These are phyloP conservation scores for Calidris pugnax DNA, from an alignment of 2,113 vertebrate genomes.

Conservation along the genomic window DNA sequence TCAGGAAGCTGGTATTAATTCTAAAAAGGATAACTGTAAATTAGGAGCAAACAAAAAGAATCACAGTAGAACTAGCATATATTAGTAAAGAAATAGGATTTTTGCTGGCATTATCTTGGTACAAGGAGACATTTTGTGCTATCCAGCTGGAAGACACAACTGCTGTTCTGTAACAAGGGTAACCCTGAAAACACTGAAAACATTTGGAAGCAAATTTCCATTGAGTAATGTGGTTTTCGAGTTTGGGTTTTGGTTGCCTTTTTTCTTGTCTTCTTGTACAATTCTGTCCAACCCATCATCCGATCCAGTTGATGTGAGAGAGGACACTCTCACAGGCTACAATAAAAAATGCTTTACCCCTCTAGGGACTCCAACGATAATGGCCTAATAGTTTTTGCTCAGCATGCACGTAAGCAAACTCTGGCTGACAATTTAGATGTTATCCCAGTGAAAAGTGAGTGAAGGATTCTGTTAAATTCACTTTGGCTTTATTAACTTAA, in stretches of 20 bases:
- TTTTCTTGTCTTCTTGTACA: background rate
- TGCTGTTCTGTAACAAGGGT: background rate
- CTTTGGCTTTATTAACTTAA: background rate
- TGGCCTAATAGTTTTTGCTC: background rate
- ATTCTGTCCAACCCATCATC: background rate
- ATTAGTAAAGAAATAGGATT: background rate
- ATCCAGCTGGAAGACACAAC: background rate
- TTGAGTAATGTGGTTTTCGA: background rate
- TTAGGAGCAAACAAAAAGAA: background rate
- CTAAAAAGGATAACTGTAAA: background rate
- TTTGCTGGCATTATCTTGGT: background rate
- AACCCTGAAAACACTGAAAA: background rate
- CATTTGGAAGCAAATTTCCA: background rate
- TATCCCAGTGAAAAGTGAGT: background rate
- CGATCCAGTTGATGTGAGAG: background rate
- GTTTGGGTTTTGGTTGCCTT: background rate
- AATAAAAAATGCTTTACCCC: background rate
- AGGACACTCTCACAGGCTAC: background rate
- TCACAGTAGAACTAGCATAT: background rate
- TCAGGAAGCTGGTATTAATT: background rate
- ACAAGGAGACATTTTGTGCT: background rate
- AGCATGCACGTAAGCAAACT: background rate
- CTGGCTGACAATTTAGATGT: background rate
- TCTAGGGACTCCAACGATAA: background rate
- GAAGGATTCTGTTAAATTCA: background rate